Conservation (phyloP, 2,888 invertebrate species). For the Morpho achilles region DNA sequence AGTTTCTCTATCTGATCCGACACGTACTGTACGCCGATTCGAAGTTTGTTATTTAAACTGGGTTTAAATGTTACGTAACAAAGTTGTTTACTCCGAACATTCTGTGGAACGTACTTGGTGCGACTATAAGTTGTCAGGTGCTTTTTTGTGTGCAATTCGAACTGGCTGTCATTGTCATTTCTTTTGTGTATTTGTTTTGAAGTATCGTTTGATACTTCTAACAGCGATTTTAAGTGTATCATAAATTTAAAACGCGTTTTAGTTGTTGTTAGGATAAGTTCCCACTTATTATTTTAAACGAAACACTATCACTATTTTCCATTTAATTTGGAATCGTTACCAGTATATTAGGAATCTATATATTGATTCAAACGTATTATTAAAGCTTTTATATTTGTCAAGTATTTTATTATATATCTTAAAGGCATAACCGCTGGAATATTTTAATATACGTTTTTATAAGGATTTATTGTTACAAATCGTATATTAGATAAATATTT, state of each 20-base stretch:
- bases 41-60: conserved; percentile 33
- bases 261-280: too few species aligned
- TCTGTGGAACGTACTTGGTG: conserved; percentile 49
- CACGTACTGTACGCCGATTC: conserved; percentile 18
- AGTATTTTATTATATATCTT: too few species aligned
- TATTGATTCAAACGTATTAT: too few species aligned
- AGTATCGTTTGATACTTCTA: neutral
- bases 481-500: too few species aligned
- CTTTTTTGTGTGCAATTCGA: conserved; percentile 23
- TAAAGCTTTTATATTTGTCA: too few species aligned
- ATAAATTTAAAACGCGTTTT: neutral
- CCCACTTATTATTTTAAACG: too few species aligned
- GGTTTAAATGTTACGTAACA: conserved; percentile 59
- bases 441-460: too few species aligned
- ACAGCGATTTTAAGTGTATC: neutral
- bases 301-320: too few species aligned
- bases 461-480: too few species aligned
- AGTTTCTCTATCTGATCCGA: conserved; percentile 21
- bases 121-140: conserved; percentile 48
- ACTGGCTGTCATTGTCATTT: conserved; percentile 16
- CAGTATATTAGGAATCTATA: too few species aligned
- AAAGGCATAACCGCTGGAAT: too few species aligned
- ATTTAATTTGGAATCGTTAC: too few species aligned
- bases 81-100: conserved; percentile 51
- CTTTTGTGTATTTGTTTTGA: conserved; percentile 9